These are phyloP conservation scores for Apodemus speciosus DNA, from an alignment of 2,113 vertebrate species.

Conservation along the genomic window DNA sequence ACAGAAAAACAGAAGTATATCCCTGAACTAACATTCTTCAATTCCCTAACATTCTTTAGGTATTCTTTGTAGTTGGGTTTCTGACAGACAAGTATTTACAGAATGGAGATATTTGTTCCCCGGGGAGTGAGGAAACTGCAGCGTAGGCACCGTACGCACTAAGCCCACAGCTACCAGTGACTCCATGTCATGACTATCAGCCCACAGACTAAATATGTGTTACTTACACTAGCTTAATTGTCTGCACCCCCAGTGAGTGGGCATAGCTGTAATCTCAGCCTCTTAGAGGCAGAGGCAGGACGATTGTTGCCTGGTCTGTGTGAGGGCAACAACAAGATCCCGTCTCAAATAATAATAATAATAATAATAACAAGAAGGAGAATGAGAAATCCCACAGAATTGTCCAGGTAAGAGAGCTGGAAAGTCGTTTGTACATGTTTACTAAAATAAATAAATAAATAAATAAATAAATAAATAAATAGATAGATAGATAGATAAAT, in stretches of 20 bases:
- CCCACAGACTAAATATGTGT: neutral
- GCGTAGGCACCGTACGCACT: neutral
- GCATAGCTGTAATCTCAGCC: neutral
- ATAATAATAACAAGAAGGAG: neutral
- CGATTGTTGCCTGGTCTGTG: neutral
- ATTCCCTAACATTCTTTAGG: slow-evolving; percentile 40
- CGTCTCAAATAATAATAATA: neutral
- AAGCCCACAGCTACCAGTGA: neutral
- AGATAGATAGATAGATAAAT: too few species aligned
- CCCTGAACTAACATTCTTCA: neutral
- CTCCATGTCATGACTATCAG: neutral
- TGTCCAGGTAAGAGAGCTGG: neutral
- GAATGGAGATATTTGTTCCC: slow-evolving; percentile 66
- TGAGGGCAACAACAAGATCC: neutral
- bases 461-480: too few species aligned
- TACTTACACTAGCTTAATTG: neutral
- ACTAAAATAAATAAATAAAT: too few species aligned
- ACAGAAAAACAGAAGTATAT: neutral
- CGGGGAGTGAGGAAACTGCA: neutral
- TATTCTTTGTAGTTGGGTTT: slow-evolving; percentile 42
- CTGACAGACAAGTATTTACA: slow-evolving; percentile 39
- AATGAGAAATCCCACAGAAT: neutral
- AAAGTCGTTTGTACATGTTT: neutral
- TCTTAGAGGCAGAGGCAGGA: neutral
- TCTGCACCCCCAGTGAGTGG: neutral